These are phyloP conservation scores for Tor tambroides DNA, from an alignment of 2,113 vertebrate genomes.

Conservation along the genomic window DNA sequence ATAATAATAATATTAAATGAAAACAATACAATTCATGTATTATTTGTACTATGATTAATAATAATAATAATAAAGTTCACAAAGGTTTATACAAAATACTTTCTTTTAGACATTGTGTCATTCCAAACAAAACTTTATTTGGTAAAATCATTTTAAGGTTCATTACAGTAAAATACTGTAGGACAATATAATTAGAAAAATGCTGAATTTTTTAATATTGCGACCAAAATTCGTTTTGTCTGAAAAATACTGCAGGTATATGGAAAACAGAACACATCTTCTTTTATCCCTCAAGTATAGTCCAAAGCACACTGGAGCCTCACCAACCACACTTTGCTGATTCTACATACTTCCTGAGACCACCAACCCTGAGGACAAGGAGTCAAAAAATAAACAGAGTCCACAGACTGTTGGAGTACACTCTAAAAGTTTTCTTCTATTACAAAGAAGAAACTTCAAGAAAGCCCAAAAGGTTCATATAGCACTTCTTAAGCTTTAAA, in stretches of 20 bases:
- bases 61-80: too few species aligned
- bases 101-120: too few species aligned
- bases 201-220: neutral
- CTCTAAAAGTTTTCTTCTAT: neutral
- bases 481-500: neutral
- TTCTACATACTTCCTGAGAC: constrained; percentile 12
- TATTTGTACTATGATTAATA: too few species aligned
- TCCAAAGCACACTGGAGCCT: neutral
- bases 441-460: neutral
- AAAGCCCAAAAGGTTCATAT: neutral
- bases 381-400: constrained; percentile 14
- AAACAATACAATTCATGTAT: too few species aligned
- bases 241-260: neutral
- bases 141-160: neutral
- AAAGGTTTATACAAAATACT: too few species aligned
- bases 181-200: neutral
- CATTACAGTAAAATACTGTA: neutral
- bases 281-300: neutral
- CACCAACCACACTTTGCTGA: neutral
- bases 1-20: too few species aligned
- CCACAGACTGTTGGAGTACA: neutral
- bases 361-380: constrained; percentile 4
- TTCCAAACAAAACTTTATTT: too few species aligned
- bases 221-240: neutral
- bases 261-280: neutral